Evolutionary conservation across 2,888 invertebrate genomes (phyloP).

Genomic region (Tetramorium bicarinatum): DNA sequence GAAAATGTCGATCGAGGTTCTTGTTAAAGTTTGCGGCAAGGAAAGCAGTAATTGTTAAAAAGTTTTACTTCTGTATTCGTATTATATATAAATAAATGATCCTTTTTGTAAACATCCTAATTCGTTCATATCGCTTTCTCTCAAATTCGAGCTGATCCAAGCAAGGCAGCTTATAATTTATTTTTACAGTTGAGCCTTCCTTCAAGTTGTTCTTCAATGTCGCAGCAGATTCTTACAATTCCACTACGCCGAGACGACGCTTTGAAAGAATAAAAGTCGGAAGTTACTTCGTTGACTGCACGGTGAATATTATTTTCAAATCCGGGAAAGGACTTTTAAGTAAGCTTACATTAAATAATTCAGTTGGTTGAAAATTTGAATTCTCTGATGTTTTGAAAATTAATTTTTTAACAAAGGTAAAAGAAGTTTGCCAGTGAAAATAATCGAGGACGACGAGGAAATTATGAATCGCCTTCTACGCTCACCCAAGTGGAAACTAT

Average conservation of each 20-base stretch:
- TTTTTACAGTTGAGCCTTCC: constrained; percentile 64
- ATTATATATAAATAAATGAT: not conserved
- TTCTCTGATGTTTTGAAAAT: constrained; percentile 11
- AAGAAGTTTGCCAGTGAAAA: not conserved
- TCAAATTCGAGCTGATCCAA: not conserved
- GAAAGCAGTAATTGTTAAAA: constrained; percentile 66
- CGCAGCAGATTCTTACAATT: constrained; percentile 56
- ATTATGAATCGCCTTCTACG: constrained; percentile 29
- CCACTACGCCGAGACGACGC: constrained; percentile 27
- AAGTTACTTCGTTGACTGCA: constrained; percentile 53
- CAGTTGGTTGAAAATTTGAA: not conserved
- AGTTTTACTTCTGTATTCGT: not conserved
- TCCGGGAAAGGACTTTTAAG: constrained; percentile 17
- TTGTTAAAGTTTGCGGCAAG: constrained; percentile 69
- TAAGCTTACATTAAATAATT: constrained; percentile 22
- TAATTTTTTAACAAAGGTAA: constrained; percentile 54
- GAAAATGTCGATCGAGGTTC: constrained; percentile 81
- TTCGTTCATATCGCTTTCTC: not conserved
- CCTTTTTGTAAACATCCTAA: not conserved
- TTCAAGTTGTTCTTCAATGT: constrained; percentile 79
- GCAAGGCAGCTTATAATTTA: not conserved
- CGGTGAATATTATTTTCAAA: constrained; percentile 50
- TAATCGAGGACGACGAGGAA: constrained; percentile 36
- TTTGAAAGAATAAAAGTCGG: constrained; percentile 57
- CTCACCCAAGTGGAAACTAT: constrained; percentile 36